phyloP scores from a whole-genome alignment of 30 jellyfish, hydroid and myxozoan species.

The Aurelia aurita region DNA sequence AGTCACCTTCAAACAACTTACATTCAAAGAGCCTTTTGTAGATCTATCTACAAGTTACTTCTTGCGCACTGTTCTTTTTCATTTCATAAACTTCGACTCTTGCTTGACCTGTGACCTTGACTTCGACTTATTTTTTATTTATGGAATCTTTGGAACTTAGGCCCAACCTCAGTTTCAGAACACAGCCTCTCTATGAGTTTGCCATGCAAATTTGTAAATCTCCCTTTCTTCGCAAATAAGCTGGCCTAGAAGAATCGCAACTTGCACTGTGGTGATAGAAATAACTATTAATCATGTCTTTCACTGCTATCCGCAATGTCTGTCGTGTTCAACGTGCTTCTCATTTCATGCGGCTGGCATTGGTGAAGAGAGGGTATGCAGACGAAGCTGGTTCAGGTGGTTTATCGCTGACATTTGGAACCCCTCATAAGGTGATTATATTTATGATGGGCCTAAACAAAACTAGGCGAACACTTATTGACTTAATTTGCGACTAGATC shows the following conservation, averaged over 20 bases:
- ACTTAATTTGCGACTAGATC: too few relatives aligned
- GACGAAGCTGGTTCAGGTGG: slow-evolving; percentile 82
- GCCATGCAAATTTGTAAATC: too few relatives aligned
- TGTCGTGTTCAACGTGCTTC: slow-evolving; percentile 23
- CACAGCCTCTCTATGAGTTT: background rate
- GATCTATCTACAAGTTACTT: too few relatives aligned
- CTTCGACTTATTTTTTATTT: too few relatives aligned
- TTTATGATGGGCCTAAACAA: too few relatives aligned
- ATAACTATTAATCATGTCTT: slow-evolving; percentile 45
- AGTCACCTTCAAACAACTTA: too few relatives aligned
- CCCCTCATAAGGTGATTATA: slow-evolving; percentile 74
- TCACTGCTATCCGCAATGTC: slow-evolving; percentile 30
- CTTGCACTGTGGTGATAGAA: background rate
- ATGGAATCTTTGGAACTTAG: too few relatives aligned
- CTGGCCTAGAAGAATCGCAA: background rate
- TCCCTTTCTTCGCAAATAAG: background rate
- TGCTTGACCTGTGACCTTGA: too few relatives aligned
- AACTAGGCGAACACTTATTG: too few relatives aligned
- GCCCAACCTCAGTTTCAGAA: slow-evolving; percentile 2
- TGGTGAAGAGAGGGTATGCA: slow-evolving; percentile 61
- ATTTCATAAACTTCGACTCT: too few relatives aligned
- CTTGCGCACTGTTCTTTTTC: too few relatives aligned
- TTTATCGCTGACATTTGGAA: slow-evolving; percentile 75
- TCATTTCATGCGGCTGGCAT: slow-evolving; percentile 31
- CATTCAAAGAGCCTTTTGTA: too few relatives aligned